These are phyloP conservation scores for Ptychochromis oligacanthus DNA, from an alignment of 2,113 vertebrate species.

Conservation along the genomic window DNA sequence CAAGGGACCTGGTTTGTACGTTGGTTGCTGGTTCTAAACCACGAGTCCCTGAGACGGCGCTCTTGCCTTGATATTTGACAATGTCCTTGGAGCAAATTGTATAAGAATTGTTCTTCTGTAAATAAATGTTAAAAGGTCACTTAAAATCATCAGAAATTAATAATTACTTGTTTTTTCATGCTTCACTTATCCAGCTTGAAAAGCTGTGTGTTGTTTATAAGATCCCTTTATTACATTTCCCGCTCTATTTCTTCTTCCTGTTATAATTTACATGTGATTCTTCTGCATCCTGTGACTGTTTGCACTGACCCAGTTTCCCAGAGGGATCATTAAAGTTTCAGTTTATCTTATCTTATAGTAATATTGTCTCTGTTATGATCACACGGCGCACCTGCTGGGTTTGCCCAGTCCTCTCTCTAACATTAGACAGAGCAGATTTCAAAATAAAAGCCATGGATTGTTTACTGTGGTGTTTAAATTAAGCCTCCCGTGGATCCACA, in stretches of 20 bases:
- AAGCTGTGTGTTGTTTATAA: neutral
- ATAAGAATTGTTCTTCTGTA: neutral
- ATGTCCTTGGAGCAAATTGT: neutral
- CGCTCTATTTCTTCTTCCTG: neutral
- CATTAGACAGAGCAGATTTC: neutral
- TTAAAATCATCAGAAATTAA: neutral
- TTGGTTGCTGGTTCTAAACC: slow-evolving; percentile 16
- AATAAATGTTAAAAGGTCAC: neutral
- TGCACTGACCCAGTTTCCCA: slow-evolving; percentile 29
- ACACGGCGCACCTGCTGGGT: slow-evolving; percentile 25
- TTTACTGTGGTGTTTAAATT: neutral
- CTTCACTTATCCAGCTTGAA: neutral
- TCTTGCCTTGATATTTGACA: neutral
- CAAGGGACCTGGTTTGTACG: neutral
- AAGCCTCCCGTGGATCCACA: neutral
- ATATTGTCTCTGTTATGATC: slow-evolving; percentile 52
- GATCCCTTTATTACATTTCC: fast-evolving
- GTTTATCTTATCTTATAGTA: slow-evolving; percentile 50
- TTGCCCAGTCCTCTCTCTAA: neutral
- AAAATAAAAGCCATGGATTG: slow-evolving; percentile 18
- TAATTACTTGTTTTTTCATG: neutral
- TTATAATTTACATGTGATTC: neutral
- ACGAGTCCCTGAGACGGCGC: neutral
- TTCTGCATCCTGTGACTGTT: neutral
- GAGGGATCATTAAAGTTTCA: slow-evolving; percentile 5